Evolutionary conservation across 2,888 invertebrate genomes (phyloP).

Genomic region (Buathra laborator): DNA sequence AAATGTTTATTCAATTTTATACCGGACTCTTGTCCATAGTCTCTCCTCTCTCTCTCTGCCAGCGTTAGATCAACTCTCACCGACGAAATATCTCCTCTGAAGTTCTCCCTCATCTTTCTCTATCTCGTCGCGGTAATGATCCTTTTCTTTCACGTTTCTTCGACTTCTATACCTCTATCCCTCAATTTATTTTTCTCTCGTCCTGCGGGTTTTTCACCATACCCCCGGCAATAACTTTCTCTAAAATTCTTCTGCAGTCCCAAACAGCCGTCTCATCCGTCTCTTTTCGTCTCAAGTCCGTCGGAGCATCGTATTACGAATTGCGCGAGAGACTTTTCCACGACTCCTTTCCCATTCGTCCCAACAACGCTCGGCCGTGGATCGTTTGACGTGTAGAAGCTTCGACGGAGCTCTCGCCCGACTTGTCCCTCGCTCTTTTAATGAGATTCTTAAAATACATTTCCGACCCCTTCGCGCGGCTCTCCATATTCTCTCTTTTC

Average conservation of each 20-base stretch:
- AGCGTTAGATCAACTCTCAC: conserved; percentile 37
- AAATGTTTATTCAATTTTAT: conserved; percentile 75
- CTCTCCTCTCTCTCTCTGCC: conserved; percentile 3
- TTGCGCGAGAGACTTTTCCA: conserved; percentile 57
- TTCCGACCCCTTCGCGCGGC: conserved; percentile 61
- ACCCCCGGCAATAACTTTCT: conserved; percentile 66
- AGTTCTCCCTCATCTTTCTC: conserved; percentile 37
- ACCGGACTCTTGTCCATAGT: conserved; percentile 28
- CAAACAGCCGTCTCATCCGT: conserved; percentile 14
- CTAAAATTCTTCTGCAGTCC: conserved; percentile 44
- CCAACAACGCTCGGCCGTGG: background rate
- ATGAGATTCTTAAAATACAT: conserved; percentile 73
- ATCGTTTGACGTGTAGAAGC: conserved; percentile 54
- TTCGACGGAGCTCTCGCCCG: conserved; percentile 32
- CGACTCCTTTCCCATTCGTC: conserved; percentile 42
- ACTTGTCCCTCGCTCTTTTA: conserved; percentile 65
- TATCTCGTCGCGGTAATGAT: conserved; percentile 43
- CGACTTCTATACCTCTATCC: background rate
- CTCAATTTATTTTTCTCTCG: conserved; percentile 31
- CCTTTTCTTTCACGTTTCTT: conserved; percentile 39
- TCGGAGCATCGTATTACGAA: conserved; percentile 66
- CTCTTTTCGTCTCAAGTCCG: conserved; percentile 32
- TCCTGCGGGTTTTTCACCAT: conserved; percentile 36
- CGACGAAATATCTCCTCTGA: conserved; percentile 56
- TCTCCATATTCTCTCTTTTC: conserved; percentile 49